Evolutionary conservation across 1,140 invertebrate genomes (phyloP), one percentile per base, ranked within the genome.

Genomic region (Gyrodactylus salaris): DNA sequence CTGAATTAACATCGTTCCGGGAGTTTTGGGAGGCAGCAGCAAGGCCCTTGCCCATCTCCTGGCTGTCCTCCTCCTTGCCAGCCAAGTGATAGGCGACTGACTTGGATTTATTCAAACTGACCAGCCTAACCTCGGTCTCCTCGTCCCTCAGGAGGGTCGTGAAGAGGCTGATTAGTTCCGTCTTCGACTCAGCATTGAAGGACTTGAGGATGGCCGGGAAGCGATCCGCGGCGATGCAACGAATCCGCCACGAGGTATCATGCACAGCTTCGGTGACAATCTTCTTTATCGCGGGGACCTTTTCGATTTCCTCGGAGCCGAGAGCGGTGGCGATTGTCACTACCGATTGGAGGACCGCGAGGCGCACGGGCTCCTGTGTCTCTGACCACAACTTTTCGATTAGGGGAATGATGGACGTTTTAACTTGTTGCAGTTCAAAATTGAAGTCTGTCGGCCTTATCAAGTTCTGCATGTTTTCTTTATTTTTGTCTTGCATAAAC

Each of bases 281-380:
- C n/a, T 54, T n/a, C 23, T 69, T 69, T 7, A 69, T 2, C 2
- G 2, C 24, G 23, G 68, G 68, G 2, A 69, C 24, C 7, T 21
- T 21, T 16, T 69, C 34, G n/a, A 54, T 54, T 54, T 54, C 26
- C 21, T 25, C 72, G n/a, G 27, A 20, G 21, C 94, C 93, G 78
- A 99, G 89, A 73, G 97, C 89, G 70, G 90, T 93, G 74, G 87
- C 88, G 77, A 92, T 77, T 93, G 92, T 20, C 99, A 83, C 81
- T 98, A 97, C 78, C 98, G 93, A 81, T 99, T 91, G 79, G 98
- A 99, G 79, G 98, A 92, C 68, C 94, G 89, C 1, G 92, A 26
- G 84, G 72, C 94, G 86, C 21, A 99, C 95, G 0, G 94, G 97
- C 82, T 99, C 95, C 86, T 91, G 89, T 82, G 91, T 89, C 82